Percentiles rank a stretch among this genome's conserved stretches.
phyloP scores from a whole-genome alignment of 2,797 vertebrate genomes.

The Pseudotriccus pelzelni region DNA sequence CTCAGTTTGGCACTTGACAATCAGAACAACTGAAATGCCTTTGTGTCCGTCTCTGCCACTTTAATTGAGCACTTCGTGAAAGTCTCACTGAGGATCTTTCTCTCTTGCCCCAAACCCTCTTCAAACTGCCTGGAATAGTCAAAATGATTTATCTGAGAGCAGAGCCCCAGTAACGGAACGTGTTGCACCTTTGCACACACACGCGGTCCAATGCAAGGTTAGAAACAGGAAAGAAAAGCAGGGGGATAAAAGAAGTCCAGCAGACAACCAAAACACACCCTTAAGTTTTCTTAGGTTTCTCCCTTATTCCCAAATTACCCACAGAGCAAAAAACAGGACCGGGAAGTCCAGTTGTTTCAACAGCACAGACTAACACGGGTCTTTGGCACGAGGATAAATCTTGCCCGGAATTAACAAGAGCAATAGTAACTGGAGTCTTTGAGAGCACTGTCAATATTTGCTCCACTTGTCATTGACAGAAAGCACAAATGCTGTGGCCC shows the following conservation, averaged over 20 bases:
- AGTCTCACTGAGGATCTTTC: neutral
- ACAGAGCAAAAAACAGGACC: neutral
- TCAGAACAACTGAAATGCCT: neutral
- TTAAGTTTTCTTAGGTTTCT: neutral
- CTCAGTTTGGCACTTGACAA: neutral
- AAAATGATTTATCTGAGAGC: neutral
- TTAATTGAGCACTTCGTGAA: neutral
- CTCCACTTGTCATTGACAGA: slow-evolving; percentile 44
- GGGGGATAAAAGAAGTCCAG: neutral
- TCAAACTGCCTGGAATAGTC: neutral
- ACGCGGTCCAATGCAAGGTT: accelerated
- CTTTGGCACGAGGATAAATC: slow-evolving; percentile 30
- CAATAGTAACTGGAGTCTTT: slow-evolving; percentile 40
- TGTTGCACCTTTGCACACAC: accelerated
- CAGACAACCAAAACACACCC: neutral
- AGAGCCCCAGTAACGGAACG: neutral
- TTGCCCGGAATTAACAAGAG: slow-evolving; percentile 48
- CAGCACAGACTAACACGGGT: neutral
- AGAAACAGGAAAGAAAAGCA: neutral
- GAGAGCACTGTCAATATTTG: slow-evolving; percentile 65
- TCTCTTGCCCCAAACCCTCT: neutral
- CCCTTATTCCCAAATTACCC: neutral
- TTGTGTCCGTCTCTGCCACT: neutral
- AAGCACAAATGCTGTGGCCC: neutral
- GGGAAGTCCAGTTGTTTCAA: neutral